phyloP scores from a whole-genome alignment of 2,113 vertebrate genomes.

The Nipponia nippon region DNA sequence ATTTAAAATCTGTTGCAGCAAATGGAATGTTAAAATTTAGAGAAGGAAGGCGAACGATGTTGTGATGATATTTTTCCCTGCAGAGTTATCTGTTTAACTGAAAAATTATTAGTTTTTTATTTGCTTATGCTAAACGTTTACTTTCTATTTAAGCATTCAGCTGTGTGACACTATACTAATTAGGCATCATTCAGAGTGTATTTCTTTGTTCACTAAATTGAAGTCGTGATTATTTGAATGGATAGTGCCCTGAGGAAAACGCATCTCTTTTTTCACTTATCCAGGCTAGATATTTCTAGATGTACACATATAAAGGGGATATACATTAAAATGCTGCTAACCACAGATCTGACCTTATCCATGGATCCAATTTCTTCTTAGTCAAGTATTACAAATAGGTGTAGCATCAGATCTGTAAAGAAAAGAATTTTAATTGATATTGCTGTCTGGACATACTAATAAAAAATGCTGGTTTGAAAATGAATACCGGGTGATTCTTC shows the following conservation, averaged over 20 bases:
- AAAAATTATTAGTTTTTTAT: background rate
- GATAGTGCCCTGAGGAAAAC: background rate
- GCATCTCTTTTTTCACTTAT: background rate
- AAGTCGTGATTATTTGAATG: background rate
- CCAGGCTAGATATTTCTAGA: background rate
- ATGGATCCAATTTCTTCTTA: background rate
- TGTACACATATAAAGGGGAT: no score
- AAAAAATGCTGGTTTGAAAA: background rate
- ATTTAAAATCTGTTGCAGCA: background rate
- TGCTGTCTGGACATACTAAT: background rate
- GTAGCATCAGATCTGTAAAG: background rate
- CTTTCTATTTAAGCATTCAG: background rate
- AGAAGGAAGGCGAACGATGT: background rate
- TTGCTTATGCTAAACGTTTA: background rate
- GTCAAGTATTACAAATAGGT: background rate
- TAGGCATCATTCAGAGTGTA: background rate
- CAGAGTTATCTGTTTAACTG: background rate
- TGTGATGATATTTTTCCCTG: background rate
- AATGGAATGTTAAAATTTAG: background rate
- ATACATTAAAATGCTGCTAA: background rate
- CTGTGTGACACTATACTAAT: background rate
- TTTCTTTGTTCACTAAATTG: background rate
- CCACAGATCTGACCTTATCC: background rate
- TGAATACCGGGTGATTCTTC: background rate
- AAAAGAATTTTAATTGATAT: background rate